Evolutionary conservation across 2,888 invertebrate species (phyloP), one percentile per base, ranked within the genome.

Genomic region (Herminia tarsipennalis): DNA sequence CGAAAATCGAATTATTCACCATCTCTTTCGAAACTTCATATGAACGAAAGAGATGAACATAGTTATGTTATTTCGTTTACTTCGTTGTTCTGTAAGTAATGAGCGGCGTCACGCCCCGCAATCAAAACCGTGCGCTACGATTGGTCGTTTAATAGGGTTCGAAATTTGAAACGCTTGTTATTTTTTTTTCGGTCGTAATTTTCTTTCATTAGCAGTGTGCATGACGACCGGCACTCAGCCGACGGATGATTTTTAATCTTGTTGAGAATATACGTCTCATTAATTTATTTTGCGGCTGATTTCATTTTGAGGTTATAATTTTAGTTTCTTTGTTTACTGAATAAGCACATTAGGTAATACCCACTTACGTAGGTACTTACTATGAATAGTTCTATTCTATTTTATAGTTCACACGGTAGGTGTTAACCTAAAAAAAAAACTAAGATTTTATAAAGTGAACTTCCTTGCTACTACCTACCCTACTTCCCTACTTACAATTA

Each of bases 21-120:
- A 65, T 78, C 66, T 73, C 63, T 29, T 24, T 81, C 64, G 16
- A 5, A 17, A 27, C 0, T 1, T 1, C 0, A 20, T 57, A 68
- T 18, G 64, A 35, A n/a, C 33, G 56, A 86, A 25, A 45, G 76
- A 65, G 82, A 82, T 13, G 38, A 61, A 2, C 34, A 48, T 53
- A 75, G 1, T 21, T 69, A 39, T 55, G 39, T 38, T 9, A 20
- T 35, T 64, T 43, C 65, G 59, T 46, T 36, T 45, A 22, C 36
- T 18, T 30, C 44, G 50, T 63, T 48, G 60, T 67, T 62, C 53
- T 58, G 76, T 86, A 79, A 88, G 85, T 89, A 88, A 91, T 89
- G 87, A 85, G 78, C 44, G 58, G 63, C 47, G 85, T 83, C 86
- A 87, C 89, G 88, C 89, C 90, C 88, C 60, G 76, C 83, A 88